Evolutionary conservation across 2,888 invertebrate species (phyloP).

Genomic region (Vannuccia rotundouncinata): DNA sequence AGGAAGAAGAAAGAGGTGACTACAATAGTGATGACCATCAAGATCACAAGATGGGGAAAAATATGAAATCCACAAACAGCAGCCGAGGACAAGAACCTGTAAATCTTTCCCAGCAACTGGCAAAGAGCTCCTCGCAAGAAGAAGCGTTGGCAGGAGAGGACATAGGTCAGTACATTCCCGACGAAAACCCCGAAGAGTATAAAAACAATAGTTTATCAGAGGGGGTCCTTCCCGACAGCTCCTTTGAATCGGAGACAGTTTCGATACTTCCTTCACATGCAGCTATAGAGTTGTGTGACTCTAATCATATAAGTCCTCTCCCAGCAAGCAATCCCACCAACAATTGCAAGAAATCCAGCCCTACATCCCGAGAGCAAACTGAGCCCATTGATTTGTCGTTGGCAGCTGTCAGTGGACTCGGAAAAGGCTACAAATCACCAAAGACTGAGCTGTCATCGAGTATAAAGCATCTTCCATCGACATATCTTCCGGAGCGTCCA

Average conservation of each 20-base stretch:
- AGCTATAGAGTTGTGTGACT: background rate
- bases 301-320: background rate
- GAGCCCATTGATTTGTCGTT: constrained; percentile 24
- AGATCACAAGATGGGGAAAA: background rate
- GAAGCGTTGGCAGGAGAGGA: background rate
- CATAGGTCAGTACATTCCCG: background rate
- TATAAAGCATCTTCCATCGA: background rate
- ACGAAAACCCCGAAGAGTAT: background rate
- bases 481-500: background rate
- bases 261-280: background rate
- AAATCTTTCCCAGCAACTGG: background rate
- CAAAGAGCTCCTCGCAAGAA: background rate
- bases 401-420: constrained; percentile 12
- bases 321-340: background rate
- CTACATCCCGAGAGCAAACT: background rate
- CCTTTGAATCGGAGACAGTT: constrained; percentile 5
- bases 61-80: background rate
- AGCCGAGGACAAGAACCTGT: background rate
- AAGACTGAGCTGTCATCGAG: background rate
- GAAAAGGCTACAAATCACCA: background rate
- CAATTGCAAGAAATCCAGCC: background rate
- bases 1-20: background rate
- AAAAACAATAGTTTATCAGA: background rate
- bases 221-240: background rate
- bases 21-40: background rate